Conservation (phyloP, 30 jellyfish, hydroid and myxozoan genomes). For the Chironex yamaguchii region DNA sequence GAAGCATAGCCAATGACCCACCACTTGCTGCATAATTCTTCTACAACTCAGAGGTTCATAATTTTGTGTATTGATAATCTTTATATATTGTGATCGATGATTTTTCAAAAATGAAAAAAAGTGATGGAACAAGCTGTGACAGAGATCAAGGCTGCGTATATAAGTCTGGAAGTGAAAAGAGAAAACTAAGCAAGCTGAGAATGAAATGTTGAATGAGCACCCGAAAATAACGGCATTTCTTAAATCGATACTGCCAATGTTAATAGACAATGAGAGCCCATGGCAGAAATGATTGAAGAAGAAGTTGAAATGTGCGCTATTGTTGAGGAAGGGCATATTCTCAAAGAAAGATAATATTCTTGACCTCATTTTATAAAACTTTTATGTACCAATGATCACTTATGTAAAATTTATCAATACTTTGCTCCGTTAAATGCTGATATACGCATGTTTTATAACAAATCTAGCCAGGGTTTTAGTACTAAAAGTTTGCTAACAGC, state of each 20-base stretch:
- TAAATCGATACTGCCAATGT: not conserved
- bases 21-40: not conserved
- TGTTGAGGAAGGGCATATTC: not conserved
- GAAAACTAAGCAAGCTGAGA: not conserved
- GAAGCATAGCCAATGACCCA: too few relatives aligned
- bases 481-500: too few relatives aligned
- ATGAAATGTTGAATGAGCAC: not conserved
- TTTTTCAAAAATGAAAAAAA: not conserved
- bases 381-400: too few relatives aligned
- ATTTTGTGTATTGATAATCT: not conserved
- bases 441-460: too few relatives aligned
- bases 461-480: too few relatives aligned
- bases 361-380: too few relatives aligned
- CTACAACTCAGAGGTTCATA: not conserved
- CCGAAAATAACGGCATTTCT: too few relatives aligned
- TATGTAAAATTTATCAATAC: too few relatives aligned
- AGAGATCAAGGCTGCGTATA: not conserved
- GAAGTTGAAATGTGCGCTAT: not conserved
- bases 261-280: not conserved
- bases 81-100: not conserved
- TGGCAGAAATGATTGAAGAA: not conserved
- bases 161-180: not conserved
- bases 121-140: constrained; percentile 5
- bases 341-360: not conserved
- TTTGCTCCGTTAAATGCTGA: too few relatives aligned